Percentiles rank a stretch among this genome's conserved stretches.
These are phyloP conservation scores for Drosophila nannoptera DNA, from an alignment of 1,140 invertebrate species.

Conservation along the genomic window DNA sequence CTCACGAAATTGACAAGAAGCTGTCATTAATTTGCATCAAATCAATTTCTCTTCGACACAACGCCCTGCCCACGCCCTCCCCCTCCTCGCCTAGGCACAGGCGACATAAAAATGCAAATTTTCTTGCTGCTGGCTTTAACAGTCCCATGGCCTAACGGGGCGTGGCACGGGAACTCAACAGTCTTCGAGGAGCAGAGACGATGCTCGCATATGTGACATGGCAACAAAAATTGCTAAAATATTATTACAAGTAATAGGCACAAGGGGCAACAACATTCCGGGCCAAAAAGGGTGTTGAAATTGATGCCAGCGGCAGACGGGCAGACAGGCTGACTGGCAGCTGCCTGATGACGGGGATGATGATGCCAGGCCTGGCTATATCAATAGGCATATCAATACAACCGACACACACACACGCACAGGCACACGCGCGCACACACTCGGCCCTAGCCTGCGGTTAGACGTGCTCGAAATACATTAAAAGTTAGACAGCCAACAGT, in stretches of 20 bases:
- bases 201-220: slow-evolving; percentile 69
- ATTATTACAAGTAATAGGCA: slow-evolving; percentile 77
- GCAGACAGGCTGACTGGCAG: slow-evolving; percentile 15
- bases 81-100: slow-evolving; percentile 34
- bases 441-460: slow-evolving; percentile 54
- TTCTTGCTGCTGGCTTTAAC: slow-evolving; percentile 54
- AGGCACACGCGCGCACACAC: slow-evolving; percentile 6
- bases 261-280: slow-evolving; percentile 41
- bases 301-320: slow-evolving; percentile 54
- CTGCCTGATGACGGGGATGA: slow-evolving; percentile 41
- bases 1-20: slow-evolving; percentile 70
- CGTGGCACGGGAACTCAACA: slow-evolving; percentile 2
- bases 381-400: slow-evolving; percentile 74
- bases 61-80: slow-evolving; percentile 15
- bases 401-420: slow-evolving; percentile 6
- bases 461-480: slow-evolving; percentile 75
- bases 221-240: slow-evolving; percentile 75
- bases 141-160: not conserved
- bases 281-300: slow-evolving; percentile 63
- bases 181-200: slow-evolving; percentile 8
- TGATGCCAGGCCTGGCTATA: slow-evolving; percentile 54
- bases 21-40: slow-evolving; percentile 78
- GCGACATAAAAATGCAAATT: slow-evolving; percentile 74
- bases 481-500: slow-evolving; percentile 63
- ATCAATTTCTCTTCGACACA: slow-evolving; percentile 73